A percentile compares a stretch with the other conserved stretches of the same genome.
phyloP scores from a whole-genome alignment of 2,888 invertebrate genomes.

The Apamea monoglypha region DNA sequence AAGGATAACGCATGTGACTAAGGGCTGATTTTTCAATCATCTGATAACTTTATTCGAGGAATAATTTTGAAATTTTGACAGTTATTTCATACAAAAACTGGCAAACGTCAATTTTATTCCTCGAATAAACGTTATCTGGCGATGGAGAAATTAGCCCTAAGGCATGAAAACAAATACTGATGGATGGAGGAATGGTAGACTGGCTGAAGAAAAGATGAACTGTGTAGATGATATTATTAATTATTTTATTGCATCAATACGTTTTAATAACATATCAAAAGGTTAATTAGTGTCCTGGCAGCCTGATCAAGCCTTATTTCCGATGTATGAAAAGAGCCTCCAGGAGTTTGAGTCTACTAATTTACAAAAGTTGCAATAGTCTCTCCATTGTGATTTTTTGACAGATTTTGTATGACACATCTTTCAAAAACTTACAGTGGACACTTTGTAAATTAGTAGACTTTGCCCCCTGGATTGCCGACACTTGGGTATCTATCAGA shows the following conservation, averaged over 20 bases:
- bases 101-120: no score
- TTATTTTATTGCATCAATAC: not conserved
- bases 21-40: no score
- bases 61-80: no score
- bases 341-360: no score
- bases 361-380: not conserved
- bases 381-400: not conserved
- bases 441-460: not conserved
- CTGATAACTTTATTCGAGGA: no score
- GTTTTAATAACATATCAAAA: not conserved
- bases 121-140: no score
- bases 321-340: not conserved
- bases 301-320: not conserved
- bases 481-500: not conserved
- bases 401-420: not conserved
- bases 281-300: not conserved
- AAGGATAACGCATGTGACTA: no score
- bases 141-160: no score
- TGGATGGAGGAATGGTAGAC: not conserved
- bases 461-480: not conserved
- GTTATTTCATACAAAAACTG: no score
- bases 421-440: not conserved
- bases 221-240: not conserved
- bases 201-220: not conserved
- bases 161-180: not conserved